These are phyloP conservation scores for Zaprionus inermis DNA, from an alignment of 1,140 invertebrate species.

Conservation along the genomic window DNA sequence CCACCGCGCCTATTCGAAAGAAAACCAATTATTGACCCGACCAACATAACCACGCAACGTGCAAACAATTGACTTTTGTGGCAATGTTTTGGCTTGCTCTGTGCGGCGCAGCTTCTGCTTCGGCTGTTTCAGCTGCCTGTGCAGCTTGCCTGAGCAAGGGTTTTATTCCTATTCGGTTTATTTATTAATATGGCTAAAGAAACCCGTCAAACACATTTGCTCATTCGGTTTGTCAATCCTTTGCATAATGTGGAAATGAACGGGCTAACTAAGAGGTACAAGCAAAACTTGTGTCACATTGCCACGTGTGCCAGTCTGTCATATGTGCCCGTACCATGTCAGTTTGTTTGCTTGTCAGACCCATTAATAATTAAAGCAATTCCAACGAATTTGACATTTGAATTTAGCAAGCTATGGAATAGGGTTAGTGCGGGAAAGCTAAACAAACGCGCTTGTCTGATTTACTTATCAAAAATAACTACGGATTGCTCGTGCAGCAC, in stretches of 20 bases:
- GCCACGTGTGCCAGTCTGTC: slow-evolving; percentile 8
- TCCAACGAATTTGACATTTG: slow-evolving; percentile 30
- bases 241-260: too few species aligned
- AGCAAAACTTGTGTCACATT: slow-evolving; percentile 65
- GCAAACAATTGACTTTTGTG: slow-evolving; percentile 71
- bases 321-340: slow-evolving; percentile 29
- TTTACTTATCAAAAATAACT: background rate
- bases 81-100: slow-evolving; percentile 47
- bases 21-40: slow-evolving; percentile 79
- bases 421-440: background rate
- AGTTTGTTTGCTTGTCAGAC: background rate
- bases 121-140: background rate
- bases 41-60: slow-evolving; percentile 80
- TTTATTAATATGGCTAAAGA: slow-evolving; percentile 64
- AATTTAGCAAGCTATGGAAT: slow-evolving; percentile 46
- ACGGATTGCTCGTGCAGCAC: background rate
- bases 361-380: slow-evolving; percentile 67
- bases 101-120: background rate
- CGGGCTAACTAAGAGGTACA: too few species aligned
- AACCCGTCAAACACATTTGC: slow-evolving; percentile 70
- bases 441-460: background rate
- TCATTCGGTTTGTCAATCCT: slow-evolving; percentile 75
- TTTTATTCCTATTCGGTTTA: slow-evolving; percentile 48
- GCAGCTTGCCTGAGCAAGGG: too few species aligned
- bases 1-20: slow-evolving; percentile 37